Evolutionary conservation across 1,140 invertebrate species (phyloP), one percentile per base, ranked within the genome.

Genomic region (Sweltsa coloradensis): DNA sequence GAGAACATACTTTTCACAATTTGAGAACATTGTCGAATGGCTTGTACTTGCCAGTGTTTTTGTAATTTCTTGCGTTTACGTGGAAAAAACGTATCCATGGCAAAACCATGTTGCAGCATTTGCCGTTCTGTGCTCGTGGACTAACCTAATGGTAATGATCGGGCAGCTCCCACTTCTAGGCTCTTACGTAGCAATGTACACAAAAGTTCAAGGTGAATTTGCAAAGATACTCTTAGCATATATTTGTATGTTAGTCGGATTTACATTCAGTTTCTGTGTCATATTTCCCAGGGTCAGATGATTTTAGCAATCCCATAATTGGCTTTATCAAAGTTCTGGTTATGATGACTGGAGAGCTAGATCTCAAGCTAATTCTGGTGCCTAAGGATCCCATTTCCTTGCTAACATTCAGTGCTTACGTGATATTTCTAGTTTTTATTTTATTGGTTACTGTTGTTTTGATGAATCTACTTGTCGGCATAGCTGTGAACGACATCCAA

Each of bases 311-410:
- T 65, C 80, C 82, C 1, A 78, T 86, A 49, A 79, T 81, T 60
- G 81, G 79, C 16, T 74, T 88, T 27, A 84, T 89, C 26, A 87
- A 87, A 4, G 83, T 88, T 0, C 60, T 89, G 31, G 85, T 87
- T 0, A 89, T 90, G 85, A 90, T 90, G 86, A 89, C 87, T 2
- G 87, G 88, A 0, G 88, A 91, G 60, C 62, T 85, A 41, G 80
- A 83, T 54, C 70, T 85, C 26, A 78, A 81, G 39, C 54, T 53
- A 45, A 65, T 83, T 14, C 58, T 83, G 3, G 71, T 79, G 19
- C 75, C 79, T 43, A 71, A 76, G 47, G 74, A 79, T 1, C 69
- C 72, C 3, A 61, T 60, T 3, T 74, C 80, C 49, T 54, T 81
- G 6, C 57, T 83, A 1, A 74, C 80, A 55, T 71, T 81, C 18